Conservation (phyloP, 2,113 vertebrate species). For the Ammospiza nelsoni region DNA sequence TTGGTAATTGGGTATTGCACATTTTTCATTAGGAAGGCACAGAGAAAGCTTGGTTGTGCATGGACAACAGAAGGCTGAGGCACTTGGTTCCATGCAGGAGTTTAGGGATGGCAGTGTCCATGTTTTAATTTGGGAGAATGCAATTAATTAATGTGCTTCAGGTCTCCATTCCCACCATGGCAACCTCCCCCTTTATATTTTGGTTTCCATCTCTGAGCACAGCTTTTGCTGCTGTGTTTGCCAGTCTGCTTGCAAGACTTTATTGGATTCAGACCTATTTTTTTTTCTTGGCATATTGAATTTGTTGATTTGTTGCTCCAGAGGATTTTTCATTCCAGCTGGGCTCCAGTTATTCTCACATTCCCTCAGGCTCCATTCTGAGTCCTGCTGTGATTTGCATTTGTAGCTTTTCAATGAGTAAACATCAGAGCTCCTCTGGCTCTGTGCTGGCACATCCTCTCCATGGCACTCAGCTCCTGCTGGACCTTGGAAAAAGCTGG, state of each 20-base stretch:
- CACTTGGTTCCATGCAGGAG: not conserved
- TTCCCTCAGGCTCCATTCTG: conserved; percentile 34
- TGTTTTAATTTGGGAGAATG: not conserved
- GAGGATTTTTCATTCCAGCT: conserved; percentile 41
- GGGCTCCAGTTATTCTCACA: conserved; percentile 29
- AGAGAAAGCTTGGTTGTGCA: not conserved
- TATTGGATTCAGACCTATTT: not conserved
- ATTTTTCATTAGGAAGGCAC: not conserved
- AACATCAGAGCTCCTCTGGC: conserved; percentile 9
- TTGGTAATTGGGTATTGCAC: not conserved
- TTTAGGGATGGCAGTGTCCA: not conserved
- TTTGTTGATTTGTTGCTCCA: conserved; percentile 51
- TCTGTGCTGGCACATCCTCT: conserved; percentile 7
- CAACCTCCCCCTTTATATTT: not conserved
- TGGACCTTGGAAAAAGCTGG: not conserved
- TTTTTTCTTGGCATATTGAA: conserved; percentile 33
- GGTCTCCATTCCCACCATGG: not conserved
- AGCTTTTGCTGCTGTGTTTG: not conserved
- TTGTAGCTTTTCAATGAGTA: conserved; percentile 11
- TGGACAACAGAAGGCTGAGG: not conserved
- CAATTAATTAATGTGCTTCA: not conserved
- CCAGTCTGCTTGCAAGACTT: not conserved
- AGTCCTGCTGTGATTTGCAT: conserved; percentile 43
- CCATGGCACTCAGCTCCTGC: not conserved
- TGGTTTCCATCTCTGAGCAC: not conserved